A percentile compares a stretch with the other conserved stretches of the same genome.
These are phyloP conservation scores for Oikopleura vanhoeffeni DNA, from an alignment of 23 tunicate species.

Conservation along the genomic window DNA sequence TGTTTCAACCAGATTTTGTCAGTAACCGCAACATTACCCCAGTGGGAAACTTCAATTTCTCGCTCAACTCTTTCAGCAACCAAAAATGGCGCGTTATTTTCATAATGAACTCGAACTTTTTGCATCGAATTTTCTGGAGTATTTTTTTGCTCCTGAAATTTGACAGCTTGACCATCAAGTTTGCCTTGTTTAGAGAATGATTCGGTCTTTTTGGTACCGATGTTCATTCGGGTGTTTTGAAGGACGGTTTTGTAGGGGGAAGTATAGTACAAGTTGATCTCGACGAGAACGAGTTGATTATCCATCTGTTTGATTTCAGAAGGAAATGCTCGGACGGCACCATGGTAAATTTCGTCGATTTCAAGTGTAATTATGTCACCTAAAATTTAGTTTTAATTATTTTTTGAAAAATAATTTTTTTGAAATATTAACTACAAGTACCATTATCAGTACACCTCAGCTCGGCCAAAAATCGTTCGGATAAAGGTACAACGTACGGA, in stretches of 20 bases:
- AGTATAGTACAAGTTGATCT: slow-evolving; percentile 60
- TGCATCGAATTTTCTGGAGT: background rate
- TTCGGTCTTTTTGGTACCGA: slow-evolving; percentile 50
- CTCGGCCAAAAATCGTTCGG: too few species aligned
- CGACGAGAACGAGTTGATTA: slow-evolving; percentile 56
- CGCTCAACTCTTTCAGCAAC: slow-evolving; percentile 39
- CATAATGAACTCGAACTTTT: slow-evolving; percentile 32
- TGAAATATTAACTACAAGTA: too few species aligned
- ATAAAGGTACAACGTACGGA: too few species aligned
- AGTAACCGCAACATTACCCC: slow-evolving; percentile 91
- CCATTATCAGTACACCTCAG: too few species aligned
- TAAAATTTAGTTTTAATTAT: too few species aligned
- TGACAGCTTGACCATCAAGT: slow-evolving; percentile 27
- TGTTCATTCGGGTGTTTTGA: slow-evolving; percentile 45
- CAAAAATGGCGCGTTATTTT: slow-evolving; percentile 78
- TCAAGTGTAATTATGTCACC: background rate
- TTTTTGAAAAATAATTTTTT: too few species aligned
- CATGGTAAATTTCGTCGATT: background rate
- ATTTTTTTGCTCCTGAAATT: background rate
- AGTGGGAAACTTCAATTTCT: slow-evolving; percentile 75
- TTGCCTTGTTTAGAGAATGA: slow-evolving; percentile 42
- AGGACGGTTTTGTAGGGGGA: slow-evolving; percentile 50
- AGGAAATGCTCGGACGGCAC: background rate
- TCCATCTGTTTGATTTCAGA: slow-evolving; percentile 67
- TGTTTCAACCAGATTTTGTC: slow-evolving; percentile 51